These are phyloP conservation scores for Urosaurus nigricauda DNA, from an alignment of 2,797 vertebrate species.

Conservation along the genomic window DNA sequence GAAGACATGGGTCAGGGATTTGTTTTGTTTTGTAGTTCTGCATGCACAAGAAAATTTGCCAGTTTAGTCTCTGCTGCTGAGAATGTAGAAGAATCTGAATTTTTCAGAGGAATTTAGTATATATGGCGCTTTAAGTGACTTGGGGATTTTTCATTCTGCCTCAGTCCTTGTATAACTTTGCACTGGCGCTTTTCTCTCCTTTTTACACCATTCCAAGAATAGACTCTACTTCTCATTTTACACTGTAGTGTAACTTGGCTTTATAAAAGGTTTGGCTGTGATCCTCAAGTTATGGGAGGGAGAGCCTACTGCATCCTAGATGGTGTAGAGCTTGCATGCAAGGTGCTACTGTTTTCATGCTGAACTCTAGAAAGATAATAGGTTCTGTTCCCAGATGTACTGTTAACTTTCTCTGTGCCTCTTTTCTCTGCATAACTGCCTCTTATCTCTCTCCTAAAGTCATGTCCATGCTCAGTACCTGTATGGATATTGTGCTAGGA, in stretches of 20 bases:
- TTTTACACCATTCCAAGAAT: not conserved
- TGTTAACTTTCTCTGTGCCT: constrained; percentile 28
- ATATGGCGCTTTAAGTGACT: not conserved
- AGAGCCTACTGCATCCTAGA: not conserved
- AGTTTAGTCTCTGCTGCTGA: not conserved
- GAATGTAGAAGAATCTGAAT: not conserved
- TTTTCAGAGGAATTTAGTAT: not conserved
- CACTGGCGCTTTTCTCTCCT: not conserved
- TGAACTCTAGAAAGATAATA: constrained; percentile 3
- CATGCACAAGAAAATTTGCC: not conserved
- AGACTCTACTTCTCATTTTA: not conserved
- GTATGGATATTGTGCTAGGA: constrained; percentile 31
- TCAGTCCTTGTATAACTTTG: not conserved
- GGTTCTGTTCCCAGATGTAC: constrained; percentile 6
- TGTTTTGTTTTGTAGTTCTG: not conserved
- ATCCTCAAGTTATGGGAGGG: not conserved
- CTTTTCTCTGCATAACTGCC: not conserved
- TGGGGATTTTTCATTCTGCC: constrained; percentile 20
- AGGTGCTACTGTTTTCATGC: not conserved
- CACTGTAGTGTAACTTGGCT: not conserved
- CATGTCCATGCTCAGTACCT: constrained; percentile 27
- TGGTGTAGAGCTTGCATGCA: not conserved
- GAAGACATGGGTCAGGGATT: not conserved
- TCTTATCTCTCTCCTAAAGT: not conserved
- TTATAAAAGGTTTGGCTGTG: not conserved